Percentiles rank a stretch among this genome's conserved stretches.
phyloP scores from a whole-genome alignment of 1,140 invertebrate species.

The Ceratina australensis region DNA sequence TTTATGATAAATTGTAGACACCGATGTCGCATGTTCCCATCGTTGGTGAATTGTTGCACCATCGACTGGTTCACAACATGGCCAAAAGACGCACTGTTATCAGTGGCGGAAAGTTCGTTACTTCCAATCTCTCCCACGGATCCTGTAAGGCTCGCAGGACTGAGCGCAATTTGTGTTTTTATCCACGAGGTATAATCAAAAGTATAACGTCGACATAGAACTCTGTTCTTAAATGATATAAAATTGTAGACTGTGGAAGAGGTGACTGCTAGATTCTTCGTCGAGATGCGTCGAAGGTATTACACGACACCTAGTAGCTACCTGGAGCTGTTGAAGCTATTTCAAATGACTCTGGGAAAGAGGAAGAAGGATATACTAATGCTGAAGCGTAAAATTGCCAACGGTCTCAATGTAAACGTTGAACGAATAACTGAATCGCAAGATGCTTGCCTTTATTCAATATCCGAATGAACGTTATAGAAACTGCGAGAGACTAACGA shows the following conservation, averaged over 20 bases:
- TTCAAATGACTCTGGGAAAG: slow-evolving; percentile 83
- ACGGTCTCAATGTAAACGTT: slow-evolving; percentile 84
- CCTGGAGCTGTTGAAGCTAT: slow-evolving; percentile 91
- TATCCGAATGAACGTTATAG: slow-evolving; percentile 69
- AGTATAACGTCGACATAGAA: too few species aligned
- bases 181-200: slow-evolving; percentile 83
- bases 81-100: slow-evolving; percentile 92
- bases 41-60: slow-evolving; percentile 95
- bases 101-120: slow-evolving; percentile 85
- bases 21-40: slow-evolving; percentile 92
- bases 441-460: not conserved
- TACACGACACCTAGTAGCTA: slow-evolving; percentile 95
- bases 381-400: slow-evolving; percentile 86
- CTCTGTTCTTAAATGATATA: slow-evolving; percentile 6
- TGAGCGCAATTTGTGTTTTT: slow-evolving; percentile 86
- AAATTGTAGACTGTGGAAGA: slow-evolving; percentile 84
- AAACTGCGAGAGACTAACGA: slow-evolving; percentile 93
- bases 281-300: slow-evolving; percentile 91
- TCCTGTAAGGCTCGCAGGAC: slow-evolving; percentile 77
- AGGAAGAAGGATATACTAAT: slow-evolving; percentile 85
- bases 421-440: too few species aligned
- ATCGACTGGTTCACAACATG: slow-evolving; percentile 96
- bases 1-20: too few species aligned
- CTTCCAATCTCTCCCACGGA: slow-evolving; percentile 76
- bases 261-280: slow-evolving; percentile 87